Evolutionary conservation across 1,140 invertebrate species (phyloP), one percentile per base, ranked within the genome.

Genomic region (Radopholus similis): DNA sequence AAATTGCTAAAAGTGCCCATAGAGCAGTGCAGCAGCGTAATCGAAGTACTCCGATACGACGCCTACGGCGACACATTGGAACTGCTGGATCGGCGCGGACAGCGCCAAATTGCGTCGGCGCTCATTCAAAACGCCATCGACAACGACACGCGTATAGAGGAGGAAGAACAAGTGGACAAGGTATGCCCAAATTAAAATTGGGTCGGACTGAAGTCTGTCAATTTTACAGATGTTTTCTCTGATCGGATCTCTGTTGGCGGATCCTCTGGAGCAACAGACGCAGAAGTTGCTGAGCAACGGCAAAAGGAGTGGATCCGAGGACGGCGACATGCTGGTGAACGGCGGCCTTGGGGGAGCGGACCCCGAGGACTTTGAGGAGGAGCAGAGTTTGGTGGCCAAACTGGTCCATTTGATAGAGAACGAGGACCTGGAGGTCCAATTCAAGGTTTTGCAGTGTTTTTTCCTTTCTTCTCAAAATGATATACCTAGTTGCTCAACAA

Each of bases 11-110:
- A 93, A 83, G 90, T 97, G 54, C 94, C 95, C 8, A 87, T 84
- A 15, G 92, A 97, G 80, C 90, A 90, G 78, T 97, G 96, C 83
- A 93, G 93, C 82, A 91, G 96, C 83, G 88, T 95, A 13, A 85
- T 95, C 23, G 91, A 89, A 0, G 87, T 97, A 2, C 74, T 88
- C 8, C 78, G 86, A 64, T 86, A 93, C 37, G 87, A 90, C 74
- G 88, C 93, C 84, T 97, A 90, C 80, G 88, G 89, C 8, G 89
- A 89, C 4, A 84, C 97, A 9, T 87, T 97, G 73, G 88, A 90
- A 30, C 90, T 91, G 77, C 89, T 97, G 78, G 92, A 96, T 84
- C 93, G 90, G 72, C 88, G 89, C 42, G 94, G 93, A 0, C 84
- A 93, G 62, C 92, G 92, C 81, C 86, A 89, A 28, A 87, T 97